Conservation (phyloP, 2,113 vertebrate species). For the Plotosus lineatus region DNA sequence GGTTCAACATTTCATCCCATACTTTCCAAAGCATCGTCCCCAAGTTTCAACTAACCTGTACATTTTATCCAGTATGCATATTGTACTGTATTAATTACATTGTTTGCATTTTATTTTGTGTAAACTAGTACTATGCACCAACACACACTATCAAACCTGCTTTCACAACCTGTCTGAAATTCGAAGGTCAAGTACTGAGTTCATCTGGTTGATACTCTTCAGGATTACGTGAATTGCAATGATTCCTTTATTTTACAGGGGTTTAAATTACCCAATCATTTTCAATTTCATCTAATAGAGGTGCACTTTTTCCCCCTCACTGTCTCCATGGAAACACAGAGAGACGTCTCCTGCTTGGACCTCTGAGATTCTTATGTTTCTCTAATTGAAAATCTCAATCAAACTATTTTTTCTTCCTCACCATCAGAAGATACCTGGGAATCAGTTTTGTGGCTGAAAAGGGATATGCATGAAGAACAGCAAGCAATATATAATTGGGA, state of each 20-base stretch:
- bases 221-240: constrained; percentile 14
- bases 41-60: background rate
- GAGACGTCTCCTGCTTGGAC: constrained; percentile 16
- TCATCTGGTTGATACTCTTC: constrained; percentile 3
- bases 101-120: background rate
- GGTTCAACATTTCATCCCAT: no score
- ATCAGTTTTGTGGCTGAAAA: background rate
- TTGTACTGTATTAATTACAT: background rate
- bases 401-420: background rate
- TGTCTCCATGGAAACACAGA: constrained; percentile 44
- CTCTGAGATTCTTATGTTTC: constrained; percentile 31
- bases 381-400: constrained; percentile 34
- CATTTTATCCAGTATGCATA: background rate
- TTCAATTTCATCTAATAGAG: constrained; percentile 30
- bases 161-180: background rate
- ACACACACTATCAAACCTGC: background rate
- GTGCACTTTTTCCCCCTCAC: background rate
- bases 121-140: background rate
- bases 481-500: background rate
- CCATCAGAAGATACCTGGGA: background rate
- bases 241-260: constrained; percentile 35
- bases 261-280: constrained; percentile 38
- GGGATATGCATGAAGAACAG: background rate
- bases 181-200: background rate
- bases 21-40: no score